phyloP scores from a whole-genome alignment of 1,140 invertebrate species.

The Kradibia gibbosae region DNA sequence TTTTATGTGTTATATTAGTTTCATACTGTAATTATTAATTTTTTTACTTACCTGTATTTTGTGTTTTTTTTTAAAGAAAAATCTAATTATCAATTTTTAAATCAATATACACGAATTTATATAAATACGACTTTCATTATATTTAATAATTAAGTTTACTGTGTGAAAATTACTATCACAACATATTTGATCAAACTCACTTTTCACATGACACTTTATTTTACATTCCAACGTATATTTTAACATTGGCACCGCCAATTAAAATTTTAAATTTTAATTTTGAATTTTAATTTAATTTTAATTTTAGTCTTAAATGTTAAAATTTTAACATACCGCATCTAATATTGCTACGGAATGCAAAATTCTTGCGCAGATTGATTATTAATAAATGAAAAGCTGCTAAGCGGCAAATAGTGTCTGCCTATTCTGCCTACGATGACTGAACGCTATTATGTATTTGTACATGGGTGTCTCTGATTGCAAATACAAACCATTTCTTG shows the following conservation, averaged over 20 bases:
- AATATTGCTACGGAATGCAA: background rate
- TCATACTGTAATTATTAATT: too few species aligned
- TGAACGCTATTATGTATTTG: background rate
- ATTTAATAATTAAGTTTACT: too few species aligned
- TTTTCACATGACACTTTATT: background rate
- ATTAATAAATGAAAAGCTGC: conserved; percentile 12
- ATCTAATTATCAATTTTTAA: too few species aligned
- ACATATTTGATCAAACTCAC: background rate
- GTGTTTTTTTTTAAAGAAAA: too few species aligned
- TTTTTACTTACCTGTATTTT: too few species aligned
- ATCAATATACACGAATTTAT: too few species aligned
- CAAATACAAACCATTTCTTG: background rate
- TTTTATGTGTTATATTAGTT: too few species aligned
- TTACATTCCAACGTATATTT: background rate
- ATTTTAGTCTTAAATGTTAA: too few species aligned
- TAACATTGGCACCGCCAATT: background rate
- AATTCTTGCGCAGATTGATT: background rate
- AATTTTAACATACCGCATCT: background rate
- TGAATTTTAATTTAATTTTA: too few species aligned
- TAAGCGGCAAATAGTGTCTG: background rate
- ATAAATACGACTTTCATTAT: too few species aligned
- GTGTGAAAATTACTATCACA: too few species aligned
- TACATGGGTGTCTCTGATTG: background rate
- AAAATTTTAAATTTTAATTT: too few species aligned
- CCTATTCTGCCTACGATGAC: background rate